phyloP scores from a whole-genome alignment of 2,797 vertebrate species.

The Notolabrus celidotus region DNA sequence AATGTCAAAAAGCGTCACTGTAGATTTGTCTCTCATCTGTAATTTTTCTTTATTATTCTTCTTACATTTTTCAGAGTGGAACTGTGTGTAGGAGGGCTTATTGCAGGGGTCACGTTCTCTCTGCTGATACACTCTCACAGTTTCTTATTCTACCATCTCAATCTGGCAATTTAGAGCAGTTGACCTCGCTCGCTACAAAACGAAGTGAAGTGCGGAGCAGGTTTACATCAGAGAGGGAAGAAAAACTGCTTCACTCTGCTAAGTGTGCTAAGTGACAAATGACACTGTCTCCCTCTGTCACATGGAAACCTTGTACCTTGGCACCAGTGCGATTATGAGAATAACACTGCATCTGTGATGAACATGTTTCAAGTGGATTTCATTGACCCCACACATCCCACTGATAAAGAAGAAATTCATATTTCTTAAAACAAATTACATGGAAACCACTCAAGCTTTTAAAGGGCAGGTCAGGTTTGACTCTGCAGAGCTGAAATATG shows the following conservation, averaged over 20 bases:
- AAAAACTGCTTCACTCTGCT: slow-evolving; percentile 33
- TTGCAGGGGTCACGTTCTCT: slow-evolving; percentile 34
- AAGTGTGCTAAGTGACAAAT: slow-evolving; percentile 40
- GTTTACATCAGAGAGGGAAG: slow-evolving; percentile 32
- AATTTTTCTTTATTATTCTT: slow-evolving; percentile 15
- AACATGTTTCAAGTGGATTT: slow-evolving; percentile 10
- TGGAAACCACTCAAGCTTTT: background rate
- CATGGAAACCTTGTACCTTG: slow-evolving; percentile 28
- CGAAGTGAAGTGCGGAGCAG: slow-evolving; percentile 26
- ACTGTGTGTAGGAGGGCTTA: slow-evolving; percentile 41
- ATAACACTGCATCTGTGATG: slow-evolving; percentile 2
- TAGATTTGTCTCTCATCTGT: slow-evolving; percentile 19
- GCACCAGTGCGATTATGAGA: slow-evolving; percentile 34
- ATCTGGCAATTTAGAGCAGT: slow-evolving; percentile 36
- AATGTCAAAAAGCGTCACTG: slow-evolving; percentile 12
- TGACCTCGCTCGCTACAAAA: slow-evolving; percentile 60
- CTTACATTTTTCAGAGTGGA: slow-evolving; percentile 32
- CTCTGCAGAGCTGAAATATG: slow-evolving; percentile 1
- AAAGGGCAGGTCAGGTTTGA: background rate
- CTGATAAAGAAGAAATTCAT: background rate
- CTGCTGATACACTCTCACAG: slow-evolving; percentile 31
- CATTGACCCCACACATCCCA: slow-evolving; percentile 6
- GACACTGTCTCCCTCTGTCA: slow-evolving; percentile 19
- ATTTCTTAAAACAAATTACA: slow-evolving; percentile 7
- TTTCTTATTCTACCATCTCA: slow-evolving; percentile 36